phyloP scores from a whole-genome alignment of 2,113 vertebrate species.

The Opisthocomus hoazin region DNA sequence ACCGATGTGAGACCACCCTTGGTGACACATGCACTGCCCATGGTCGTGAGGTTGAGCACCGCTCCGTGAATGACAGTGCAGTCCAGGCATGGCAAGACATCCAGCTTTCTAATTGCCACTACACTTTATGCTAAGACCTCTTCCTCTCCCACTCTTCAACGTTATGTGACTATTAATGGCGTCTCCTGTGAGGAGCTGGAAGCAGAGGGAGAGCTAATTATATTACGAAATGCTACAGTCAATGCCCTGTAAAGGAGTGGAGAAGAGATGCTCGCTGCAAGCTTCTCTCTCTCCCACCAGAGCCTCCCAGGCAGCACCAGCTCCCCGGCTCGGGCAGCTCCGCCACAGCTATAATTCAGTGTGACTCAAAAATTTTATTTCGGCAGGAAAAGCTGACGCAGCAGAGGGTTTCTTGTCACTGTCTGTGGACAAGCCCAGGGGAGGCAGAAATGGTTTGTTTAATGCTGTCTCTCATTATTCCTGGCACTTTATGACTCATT shows the following conservation, averaged over 20 bases:
- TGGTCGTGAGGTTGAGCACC: rapidly evolving
- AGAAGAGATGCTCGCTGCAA: not conserved
- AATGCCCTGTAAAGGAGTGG: not conserved
- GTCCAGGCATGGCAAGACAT: not conserved
- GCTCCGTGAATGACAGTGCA: not conserved
- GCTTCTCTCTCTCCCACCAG: not conserved
- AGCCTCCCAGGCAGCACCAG: not conserved
- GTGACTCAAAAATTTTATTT: not conserved
- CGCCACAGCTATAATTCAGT: not conserved
- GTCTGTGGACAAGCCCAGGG: slow-evolving; percentile 1
- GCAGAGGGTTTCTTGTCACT: slow-evolving; percentile 29
- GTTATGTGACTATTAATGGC: not conserved
- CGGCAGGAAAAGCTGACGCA: slow-evolving; percentile 37
- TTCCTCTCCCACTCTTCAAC: not conserved
- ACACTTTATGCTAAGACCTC: not conserved
- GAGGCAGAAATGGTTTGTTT: slow-evolving; percentile 46
- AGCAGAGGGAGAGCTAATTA: not conserved
- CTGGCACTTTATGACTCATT: slow-evolving; percentile 43
- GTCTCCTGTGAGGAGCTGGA: not conserved
- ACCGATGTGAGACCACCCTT: not conserved
- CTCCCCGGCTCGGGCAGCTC: not conserved
- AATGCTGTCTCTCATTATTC: slow-evolving; percentile 40
- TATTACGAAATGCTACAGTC: not conserved
- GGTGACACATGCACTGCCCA: not conserved
- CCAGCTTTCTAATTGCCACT: not conserved